A percentile compares a stretch with the other conserved stretches of the same genome.
These are phyloP conservation scores for Pachypeltis micranthus DNA, from an alignment of 1,140 invertebrate genomes.

Conservation along the genomic window DNA sequence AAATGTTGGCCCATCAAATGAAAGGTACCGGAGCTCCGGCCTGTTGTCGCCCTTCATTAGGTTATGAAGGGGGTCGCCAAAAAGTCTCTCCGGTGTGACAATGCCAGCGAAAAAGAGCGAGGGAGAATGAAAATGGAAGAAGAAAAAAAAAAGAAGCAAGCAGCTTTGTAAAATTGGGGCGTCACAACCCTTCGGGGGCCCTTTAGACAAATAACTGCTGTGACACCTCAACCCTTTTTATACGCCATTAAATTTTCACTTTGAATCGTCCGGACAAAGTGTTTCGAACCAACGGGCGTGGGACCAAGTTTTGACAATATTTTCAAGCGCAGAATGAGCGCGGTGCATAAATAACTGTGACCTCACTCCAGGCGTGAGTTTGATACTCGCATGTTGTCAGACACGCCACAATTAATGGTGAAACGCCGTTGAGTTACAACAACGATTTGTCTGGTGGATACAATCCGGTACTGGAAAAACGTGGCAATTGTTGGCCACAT, in stretches of 20 bases:
- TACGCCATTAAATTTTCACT: conserved; percentile 16
- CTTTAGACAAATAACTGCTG: conserved; percentile 15
- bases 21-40: conserved; percentile 7
- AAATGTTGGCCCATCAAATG: conserved; percentile 11
- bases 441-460: no score
- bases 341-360: no score
- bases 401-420: no score
- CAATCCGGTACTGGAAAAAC: no score
- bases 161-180: conserved; percentile 7
- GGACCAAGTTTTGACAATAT: conserved; percentile 6
- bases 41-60: conserved; percentile 16
- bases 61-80: not conserved
- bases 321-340: no score
- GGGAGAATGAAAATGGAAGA: not conserved
- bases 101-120: not conserved
- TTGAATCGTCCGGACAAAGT: conserved; percentile 5
- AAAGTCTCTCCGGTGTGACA: not conserved
- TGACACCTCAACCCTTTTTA: conserved; percentile 17
- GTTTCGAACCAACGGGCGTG: not conserved
- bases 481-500: no score
- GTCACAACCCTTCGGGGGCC: not conserved
- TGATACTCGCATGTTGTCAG: no score
- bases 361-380: no score
- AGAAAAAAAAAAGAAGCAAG: not conserved
- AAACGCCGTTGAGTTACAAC: no score